Evolutionary conservation across 2,888 invertebrate species (phyloP), one percentile per base, ranked within the genome.

Genomic region (Stenchaetothrips biformis): DNA sequence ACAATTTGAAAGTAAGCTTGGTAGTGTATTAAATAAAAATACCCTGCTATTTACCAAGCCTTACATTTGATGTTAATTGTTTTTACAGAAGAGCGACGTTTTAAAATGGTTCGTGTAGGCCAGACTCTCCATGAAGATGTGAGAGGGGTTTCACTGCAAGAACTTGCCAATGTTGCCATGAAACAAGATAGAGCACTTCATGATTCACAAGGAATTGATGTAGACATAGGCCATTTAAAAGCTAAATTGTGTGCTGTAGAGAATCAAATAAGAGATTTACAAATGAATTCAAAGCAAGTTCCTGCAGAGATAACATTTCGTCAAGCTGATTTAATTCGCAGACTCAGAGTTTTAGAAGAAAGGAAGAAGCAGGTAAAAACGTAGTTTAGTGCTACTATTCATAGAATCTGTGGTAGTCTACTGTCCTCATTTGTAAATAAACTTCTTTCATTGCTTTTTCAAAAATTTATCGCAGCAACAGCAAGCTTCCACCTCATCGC

Each of bases 61-160:
- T 78, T 81, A 81, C 49, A 49, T 79, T 13, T 16, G 13, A 6
- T 16, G 2, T 53, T 6, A 11, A 13, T 16, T 53, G 13, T 53
- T 2, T 53, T 53, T 82, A 77, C 81, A 83, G 84, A 81, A 88
- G 87, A 86, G 81, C 87, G 89, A 81, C 87, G 89, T 79, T 89
- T 92, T 86, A 89, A 88, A 82, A 88, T 92, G 88, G 90, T 94
- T 53, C 90, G 94, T 79, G 91, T 91, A 84, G 94, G 94, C 0
- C 89, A 91, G 78, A 53, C 53, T 16, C 53, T 93, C 87, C 89
- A 91, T 84, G 84, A 87, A 7, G 87, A 86, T 9, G 90, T 92
- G 0, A 88, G 86, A 62, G 86, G 88, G 74, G 88, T 92, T 79
- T 90, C 91, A 80, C 86, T 92, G 78, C 89, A 89, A 82, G 87